Percentiles rank a stretch among this genome's conserved stretches.
Conservation (phyloP, 2,888 invertebrate species). For the Cinara cedri region DNA sequence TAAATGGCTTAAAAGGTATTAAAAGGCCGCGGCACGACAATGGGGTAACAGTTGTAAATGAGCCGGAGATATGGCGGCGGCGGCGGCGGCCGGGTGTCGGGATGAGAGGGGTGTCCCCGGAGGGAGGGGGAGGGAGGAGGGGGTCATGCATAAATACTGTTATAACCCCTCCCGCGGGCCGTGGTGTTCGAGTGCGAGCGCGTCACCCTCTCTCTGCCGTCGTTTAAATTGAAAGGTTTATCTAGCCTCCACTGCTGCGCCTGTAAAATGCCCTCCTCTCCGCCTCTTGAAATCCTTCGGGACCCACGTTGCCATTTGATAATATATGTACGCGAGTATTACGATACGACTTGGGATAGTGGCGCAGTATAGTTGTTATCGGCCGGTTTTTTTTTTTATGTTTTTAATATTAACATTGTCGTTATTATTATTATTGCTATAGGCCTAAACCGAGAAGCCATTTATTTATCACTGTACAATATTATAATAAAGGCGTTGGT, state of each 20-base stretch:
- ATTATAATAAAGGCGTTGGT: no score
- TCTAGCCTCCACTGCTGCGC: slow-evolving; percentile 2
- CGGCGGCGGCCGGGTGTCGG: neutral
- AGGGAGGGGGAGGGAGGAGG: neutral
- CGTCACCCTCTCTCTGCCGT: neutral
- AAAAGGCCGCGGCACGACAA: slow-evolving; percentile 25
- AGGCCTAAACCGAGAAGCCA: no score
- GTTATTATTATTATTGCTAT: no score
- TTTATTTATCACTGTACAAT: no score
- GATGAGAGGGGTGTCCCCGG: slow-evolving; percentile 19
- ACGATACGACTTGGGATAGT: no score
- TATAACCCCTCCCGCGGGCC: slow-evolving; percentile 9
- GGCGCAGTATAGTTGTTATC: no score
- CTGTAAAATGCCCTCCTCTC: neutral
- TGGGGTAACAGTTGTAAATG: slow-evolving; percentile 55
- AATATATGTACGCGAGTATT: neutral
- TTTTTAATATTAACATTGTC: no score
- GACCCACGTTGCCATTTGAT: neutral
- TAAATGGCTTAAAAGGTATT: slow-evolving; percentile 55
- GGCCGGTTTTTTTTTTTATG: no score
- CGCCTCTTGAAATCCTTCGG: neutral
- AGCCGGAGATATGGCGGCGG: slow-evolving; percentile 33
- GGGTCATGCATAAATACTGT: slow-evolving; percentile 31
- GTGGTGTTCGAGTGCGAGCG: slow-evolving; percentile 8
- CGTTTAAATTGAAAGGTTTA: slow-evolving; percentile 53